Conservation (phyloP, 2,113 vertebrate genomes). For the Amphilophus citrinellus region DNA sequence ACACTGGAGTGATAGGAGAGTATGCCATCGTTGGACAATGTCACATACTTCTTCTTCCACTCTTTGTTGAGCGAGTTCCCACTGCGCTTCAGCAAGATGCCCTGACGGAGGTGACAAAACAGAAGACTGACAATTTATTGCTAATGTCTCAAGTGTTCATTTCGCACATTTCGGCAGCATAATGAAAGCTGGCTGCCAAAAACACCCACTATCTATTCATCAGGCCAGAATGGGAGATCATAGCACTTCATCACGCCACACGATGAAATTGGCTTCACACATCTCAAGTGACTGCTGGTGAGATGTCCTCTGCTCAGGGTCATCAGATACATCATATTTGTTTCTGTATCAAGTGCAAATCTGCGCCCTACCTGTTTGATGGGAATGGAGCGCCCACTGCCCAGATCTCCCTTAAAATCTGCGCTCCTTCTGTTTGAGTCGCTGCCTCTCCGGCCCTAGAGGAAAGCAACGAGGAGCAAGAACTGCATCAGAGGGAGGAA, state of each 20-base stretch:
- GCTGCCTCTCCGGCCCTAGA: conserved; percentile 90
- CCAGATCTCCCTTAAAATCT: conserved; percentile 88
- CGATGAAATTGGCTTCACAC: conserved; percentile 38
- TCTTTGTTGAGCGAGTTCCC: conserved; percentile 98
- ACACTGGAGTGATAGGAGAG: conserved; percentile 94
- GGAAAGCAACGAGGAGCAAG: conserved; percentile 71
- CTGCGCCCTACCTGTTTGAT: conserved; percentile 88
- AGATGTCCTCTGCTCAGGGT: conserved; percentile 33
- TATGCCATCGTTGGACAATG: conserved; percentile 91
- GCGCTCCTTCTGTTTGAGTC: conserved; percentile 92
- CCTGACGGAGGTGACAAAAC: conserved; percentile 78
- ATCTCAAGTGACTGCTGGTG: conserved; percentile 28
- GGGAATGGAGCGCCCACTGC: conserved; percentile 89
- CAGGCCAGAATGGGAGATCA: conserved; percentile 18
- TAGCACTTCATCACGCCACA: conserved; percentile 41
- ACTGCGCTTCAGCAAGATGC: conserved; percentile 93
- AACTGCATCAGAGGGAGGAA: conserved; percentile 1
- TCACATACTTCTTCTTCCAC: conserved; percentile 99
- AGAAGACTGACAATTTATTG: conserved; percentile 32
- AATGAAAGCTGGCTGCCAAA: conserved; percentile 42
- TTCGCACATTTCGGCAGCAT: conserved; percentile 29
- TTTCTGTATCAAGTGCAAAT: conserved; percentile 26
- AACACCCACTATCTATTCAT: conserved; percentile 52
- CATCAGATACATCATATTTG: conserved; percentile 31
- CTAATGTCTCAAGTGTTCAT: conserved; percentile 31